Evolutionary conservation across 2,113 vertebrate species (phyloP).

Genomic region (Microcebus tavaratra): DNA sequence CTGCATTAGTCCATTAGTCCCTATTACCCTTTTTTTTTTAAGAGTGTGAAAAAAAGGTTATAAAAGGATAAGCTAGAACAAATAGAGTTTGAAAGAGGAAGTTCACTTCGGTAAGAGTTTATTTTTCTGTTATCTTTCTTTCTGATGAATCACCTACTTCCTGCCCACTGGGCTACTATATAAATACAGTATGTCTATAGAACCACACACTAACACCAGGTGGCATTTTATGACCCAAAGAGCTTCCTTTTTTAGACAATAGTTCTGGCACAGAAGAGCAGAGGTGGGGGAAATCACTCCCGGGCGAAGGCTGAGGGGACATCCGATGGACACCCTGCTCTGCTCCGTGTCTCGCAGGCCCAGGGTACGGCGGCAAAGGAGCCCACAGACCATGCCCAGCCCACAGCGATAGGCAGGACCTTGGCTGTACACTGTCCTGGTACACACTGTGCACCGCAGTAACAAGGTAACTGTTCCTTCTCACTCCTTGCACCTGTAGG

Average conservation of each 20-base stretch:
- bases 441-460: rapidly evolving
- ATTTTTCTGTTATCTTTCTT: not conserved
- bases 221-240: slow-evolving; percentile 64
- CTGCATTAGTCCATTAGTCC: not conserved
- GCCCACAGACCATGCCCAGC: rapidly evolving
- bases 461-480: not conserved
- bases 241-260: slow-evolving; percentile 78
- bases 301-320: not conserved
- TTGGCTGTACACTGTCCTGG: not conserved
- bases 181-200: not conserved
- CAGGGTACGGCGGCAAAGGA: no score
- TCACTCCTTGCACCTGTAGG: not conserved
- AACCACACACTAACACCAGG: slow-evolving; percentile 53
- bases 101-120: slow-evolving; percentile 43
- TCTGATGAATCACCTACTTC: slow-evolving; percentile 74
- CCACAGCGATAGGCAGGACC: rapidly evolving
- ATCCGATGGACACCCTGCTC: not conserved
- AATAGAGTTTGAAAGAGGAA: slow-evolving; percentile 69
- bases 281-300: not conserved
- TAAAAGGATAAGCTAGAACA: not conserved
- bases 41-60: not conserved
- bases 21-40: not conserved
- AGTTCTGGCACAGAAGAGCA: slow-evolving; percentile 30
- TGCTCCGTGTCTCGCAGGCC: not conserved
- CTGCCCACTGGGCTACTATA: slow-evolving; percentile 31